A percentile compares a stretch with the other conserved stretches of the same genome.
Conservation (phyloP, 2,113 vertebrate species). For the Gnathonemus longibarbis region DNA sequence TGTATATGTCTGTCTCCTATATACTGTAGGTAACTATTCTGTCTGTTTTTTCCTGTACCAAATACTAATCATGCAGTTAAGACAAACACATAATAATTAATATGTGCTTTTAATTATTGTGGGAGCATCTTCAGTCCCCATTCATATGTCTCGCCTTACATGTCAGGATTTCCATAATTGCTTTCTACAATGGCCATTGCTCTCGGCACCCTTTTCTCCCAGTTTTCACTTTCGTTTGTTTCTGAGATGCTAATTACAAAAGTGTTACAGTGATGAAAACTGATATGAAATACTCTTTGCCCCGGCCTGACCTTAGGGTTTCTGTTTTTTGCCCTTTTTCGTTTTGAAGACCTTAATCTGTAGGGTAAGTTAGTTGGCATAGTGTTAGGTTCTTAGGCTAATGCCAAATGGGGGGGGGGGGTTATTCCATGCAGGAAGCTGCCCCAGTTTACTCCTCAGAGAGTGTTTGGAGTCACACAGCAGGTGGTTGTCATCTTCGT, state of each 20-base stretch:
- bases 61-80: background rate
- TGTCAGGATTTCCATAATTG: background rate
- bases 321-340: conserved; percentile 15
- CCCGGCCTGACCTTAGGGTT: background rate
- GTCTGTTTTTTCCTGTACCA: background rate
- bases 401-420: background rate
- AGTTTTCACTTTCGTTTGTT: background rate
- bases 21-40: background rate
- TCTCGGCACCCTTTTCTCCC: background rate
- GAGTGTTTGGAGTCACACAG: background rate
- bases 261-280: background rate
- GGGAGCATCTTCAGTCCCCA: background rate
- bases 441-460: background rate
- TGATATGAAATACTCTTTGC: background rate
- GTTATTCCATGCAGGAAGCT: background rate
- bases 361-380: background rate
- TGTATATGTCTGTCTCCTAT: background rate
- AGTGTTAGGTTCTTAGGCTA: background rate
- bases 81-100: background rate
- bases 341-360: conserved; percentile 25
- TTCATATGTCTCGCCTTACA: background rate
- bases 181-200: background rate
- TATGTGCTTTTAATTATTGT: background rate
- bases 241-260: background rate
- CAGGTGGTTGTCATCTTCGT: background rate